Base-by-base conservation (phyloP, 2,797 vertebrate species). In the Pipistrellus pipistrellus region DNA sequence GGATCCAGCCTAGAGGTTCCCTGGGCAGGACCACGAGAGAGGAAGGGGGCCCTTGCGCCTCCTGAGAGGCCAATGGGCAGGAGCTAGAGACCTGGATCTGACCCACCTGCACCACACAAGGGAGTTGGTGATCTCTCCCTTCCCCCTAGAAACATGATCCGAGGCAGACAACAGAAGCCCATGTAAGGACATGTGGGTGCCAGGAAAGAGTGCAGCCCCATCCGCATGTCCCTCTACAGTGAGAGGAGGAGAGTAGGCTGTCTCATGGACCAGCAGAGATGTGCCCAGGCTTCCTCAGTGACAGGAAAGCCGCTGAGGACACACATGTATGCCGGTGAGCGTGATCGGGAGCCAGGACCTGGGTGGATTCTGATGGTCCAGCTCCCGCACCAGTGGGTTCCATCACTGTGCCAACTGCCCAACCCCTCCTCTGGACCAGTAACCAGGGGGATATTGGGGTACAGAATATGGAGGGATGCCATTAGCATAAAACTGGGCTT, bases 21-120 rank as follows among this genome's bases (percentile, higher is more conserved):
- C 92, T 77, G 91, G 83, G 55, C 69, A 90, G 84, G 35, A 23
- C 80, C 81, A 10, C 15, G 41, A 87, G 75, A 32, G 13, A 30
- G 0, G 55, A 78, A 78, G 83, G 66, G 38, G 20, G 7, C 64
- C 38, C 4, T 6, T 4, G 81, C 1, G 10, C 48, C 72, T 77
- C 73, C 88, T 57, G n/a, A 66, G 51, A 83, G 71, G 85, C 14
- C 8, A 15, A 4, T 10, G 75, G 72, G 51, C n/a, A 46, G 27
- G 10, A 35, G 71, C 75, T 88, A 76, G 90, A 84, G 48, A 51
- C 55, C 83, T 44, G 21, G 72, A 4, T 32, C 59, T 35, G 69
- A 21, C 13, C 64, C 38, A 10, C 18, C 38, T 6, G 55, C 32
- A 9, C 0, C 18, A 51, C 46, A 57, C 21, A 46, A 23, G 10